Conservation (phyloP, 2,888 invertebrate genomes). For the Ornithoptera alexandrae region DNA sequence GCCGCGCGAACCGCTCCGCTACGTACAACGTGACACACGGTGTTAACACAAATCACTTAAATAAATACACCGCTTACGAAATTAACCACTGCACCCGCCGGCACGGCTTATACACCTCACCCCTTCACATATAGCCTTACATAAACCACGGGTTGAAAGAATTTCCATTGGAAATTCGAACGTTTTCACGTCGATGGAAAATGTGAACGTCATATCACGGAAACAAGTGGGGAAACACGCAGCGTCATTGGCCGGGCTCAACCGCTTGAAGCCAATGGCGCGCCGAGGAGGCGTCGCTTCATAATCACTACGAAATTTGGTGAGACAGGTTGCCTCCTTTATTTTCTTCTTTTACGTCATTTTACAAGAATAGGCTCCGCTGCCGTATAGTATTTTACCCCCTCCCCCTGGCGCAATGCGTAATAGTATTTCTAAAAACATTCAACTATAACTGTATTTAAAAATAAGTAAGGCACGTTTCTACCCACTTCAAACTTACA, state of each 20-base stretch:
- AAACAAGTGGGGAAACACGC: constrained; percentile 66
- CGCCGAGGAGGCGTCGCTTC: constrained; percentile 67
- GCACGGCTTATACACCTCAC: too few relatives aligned
- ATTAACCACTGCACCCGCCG: too few relatives aligned
- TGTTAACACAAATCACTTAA: neutral
- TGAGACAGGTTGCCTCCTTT: constrained; percentile 57
- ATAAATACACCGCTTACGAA: neutral
- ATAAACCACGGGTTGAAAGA: neutral
- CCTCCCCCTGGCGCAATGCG: too few relatives aligned
- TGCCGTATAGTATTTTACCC: neutral
- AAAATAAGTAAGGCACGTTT: too few relatives aligned
- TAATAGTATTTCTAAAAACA: too few relatives aligned
- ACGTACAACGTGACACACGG: too few relatives aligned
- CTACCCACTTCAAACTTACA: too few relatives aligned
- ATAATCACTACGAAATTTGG: constrained; percentile 62
- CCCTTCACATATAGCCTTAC: too few relatives aligned
- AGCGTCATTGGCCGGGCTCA: constrained; percentile 64
- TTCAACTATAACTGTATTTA: too few relatives aligned
- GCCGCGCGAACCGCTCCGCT: too few relatives aligned
- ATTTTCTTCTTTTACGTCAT: constrained; percentile 37
- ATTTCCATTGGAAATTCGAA: constrained; percentile 27
- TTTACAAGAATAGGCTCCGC: constrained; percentile 29
- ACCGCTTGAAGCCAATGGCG: constrained; percentile 68
- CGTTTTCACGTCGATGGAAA: constrained; percentile 57
- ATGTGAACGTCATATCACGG: constrained; percentile 56